Evolutionary conservation across 2,888 invertebrate genomes (phyloP).

Genomic region (Stenichneumon culpator): DNA sequence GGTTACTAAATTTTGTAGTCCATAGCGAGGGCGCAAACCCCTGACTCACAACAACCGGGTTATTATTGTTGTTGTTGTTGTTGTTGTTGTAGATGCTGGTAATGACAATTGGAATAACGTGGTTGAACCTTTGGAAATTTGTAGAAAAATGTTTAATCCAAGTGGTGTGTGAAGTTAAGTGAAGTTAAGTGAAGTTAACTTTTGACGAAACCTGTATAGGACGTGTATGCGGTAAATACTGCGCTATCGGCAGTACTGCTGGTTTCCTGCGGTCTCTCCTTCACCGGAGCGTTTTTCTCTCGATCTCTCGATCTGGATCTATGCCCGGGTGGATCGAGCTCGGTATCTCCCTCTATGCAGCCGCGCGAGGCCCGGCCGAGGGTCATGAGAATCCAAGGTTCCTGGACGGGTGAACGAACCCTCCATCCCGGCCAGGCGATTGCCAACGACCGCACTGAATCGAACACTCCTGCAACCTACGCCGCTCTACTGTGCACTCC

Average conservation of each 20-base stretch:
- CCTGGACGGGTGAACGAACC: slow-evolving; percentile 71
- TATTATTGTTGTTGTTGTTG: too few species aligned
- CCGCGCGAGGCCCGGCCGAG: slow-evolving; percentile 60
- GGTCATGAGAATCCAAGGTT: slow-evolving; percentile 70
- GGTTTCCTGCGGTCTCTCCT: slow-evolving; percentile 38
- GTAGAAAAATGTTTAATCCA: not conserved
- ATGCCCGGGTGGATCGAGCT: slow-evolving; percentile 61
- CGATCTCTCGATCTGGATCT: slow-evolving; percentile 74
- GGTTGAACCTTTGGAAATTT: too few species aligned
- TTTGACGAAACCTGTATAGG: not conserved
- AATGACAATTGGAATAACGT: too few species aligned
- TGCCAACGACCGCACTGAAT: slow-evolving; percentile 55
- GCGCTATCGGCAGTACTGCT: not conserved
- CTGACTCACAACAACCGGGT: too few species aligned
- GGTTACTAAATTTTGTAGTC: too few species aligned
- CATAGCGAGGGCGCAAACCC: too few species aligned
- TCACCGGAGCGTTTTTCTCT: slow-evolving; percentile 62
- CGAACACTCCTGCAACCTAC: slow-evolving; percentile 47
- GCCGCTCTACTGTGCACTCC: slow-evolving; percentile 39
- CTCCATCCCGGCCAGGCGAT: slow-evolving; percentile 55
- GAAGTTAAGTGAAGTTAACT: not conserved
- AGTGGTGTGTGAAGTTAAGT: too few species aligned
- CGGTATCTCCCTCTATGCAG: slow-evolving; percentile 56
- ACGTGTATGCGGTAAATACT: slow-evolving; percentile 20
- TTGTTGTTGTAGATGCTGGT: too few species aligned